Conservation (phyloP, 1,140 invertebrate species). For the Macrobrachium rosenbergii region DNA sequence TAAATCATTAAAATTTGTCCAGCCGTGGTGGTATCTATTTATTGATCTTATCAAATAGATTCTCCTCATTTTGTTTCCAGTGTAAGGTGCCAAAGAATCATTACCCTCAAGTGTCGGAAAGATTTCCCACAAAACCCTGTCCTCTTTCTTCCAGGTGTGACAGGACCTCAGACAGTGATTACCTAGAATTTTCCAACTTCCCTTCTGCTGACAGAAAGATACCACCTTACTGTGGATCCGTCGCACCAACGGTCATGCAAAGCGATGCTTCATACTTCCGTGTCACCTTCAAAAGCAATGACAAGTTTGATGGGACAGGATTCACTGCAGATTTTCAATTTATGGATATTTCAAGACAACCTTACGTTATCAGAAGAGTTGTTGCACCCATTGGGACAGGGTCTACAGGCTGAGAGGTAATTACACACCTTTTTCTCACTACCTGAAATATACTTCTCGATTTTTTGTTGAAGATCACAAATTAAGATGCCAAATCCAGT, state of each 20-base stretch:
- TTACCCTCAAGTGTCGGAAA: no score
- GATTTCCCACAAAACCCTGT: no score
- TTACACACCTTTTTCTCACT: no score
- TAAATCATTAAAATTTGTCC: no score
- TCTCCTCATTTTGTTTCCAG: no score
- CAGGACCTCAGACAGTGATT: constrained; percentile 13
- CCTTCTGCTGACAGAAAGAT: constrained; percentile 25
- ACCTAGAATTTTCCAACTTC: constrained; percentile 33
- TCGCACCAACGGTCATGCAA: constrained; percentile 2
- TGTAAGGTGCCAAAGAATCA: not conserved
- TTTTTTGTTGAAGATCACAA: no score
- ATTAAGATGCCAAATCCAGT: no score
- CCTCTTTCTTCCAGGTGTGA: not conserved
- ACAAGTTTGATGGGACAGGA: constrained; percentile 28
- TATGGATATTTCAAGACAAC: constrained; percentile 26
- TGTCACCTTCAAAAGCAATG: constrained; percentile 26
- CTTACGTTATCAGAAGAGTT: constrained; percentile 20
- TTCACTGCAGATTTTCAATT: constrained; percentile 33
- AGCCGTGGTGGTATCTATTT: no score
- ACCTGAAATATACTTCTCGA: no score
- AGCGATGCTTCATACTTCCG: constrained; percentile 26
- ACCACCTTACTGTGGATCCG: constrained; percentile 21
- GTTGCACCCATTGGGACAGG: not conserved
- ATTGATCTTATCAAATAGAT: no score
- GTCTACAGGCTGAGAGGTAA: no score